Conservation (phyloP, 2,888 invertebrate species). For the Halictus ligatus region DNA sequence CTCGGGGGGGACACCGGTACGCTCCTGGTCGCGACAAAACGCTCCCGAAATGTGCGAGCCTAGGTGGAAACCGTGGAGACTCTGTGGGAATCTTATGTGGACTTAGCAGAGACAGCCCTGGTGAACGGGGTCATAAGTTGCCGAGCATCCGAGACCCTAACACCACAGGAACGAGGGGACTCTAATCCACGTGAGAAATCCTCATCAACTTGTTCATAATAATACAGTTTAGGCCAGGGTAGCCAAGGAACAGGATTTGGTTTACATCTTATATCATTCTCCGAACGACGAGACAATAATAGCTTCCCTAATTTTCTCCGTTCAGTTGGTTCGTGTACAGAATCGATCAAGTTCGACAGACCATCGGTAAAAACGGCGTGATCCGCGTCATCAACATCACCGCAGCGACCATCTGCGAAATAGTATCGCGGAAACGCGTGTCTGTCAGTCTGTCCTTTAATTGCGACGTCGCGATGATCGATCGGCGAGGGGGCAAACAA, state of each 20-base stretch:
- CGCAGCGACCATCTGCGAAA: neutral
- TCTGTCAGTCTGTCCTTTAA: neutral
- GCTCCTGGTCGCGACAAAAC: neutral
- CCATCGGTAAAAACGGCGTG: neutral
- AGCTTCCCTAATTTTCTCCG: neutral
- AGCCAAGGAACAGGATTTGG: no score
- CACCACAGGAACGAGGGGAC: no score
- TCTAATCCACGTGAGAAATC: no score
- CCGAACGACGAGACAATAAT: neutral
- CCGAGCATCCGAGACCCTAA: no score
- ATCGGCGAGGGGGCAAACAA: constrained; percentile 12
- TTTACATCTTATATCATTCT: no score
- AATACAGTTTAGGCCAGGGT: no score
- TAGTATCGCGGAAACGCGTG: neutral
- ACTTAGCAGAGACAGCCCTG: no score
- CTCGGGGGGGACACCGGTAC: constrained; percentile 38
- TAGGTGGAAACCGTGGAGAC: no score
- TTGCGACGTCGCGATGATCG: constrained; percentile 33
- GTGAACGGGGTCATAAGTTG: no score
- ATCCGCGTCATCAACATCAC: neutral
- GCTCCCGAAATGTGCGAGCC: no score
- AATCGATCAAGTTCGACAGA: neutral
- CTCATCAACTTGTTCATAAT: no score
- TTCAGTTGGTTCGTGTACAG: neutral
- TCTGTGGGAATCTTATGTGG: no score